Percentiles rank a stretch among this genome's conserved stretches.
These are phyloP conservation scores for Hybos culiciformis DNA, from an alignment of 2,888 invertebrate species.

Conservation along the genomic window DNA sequence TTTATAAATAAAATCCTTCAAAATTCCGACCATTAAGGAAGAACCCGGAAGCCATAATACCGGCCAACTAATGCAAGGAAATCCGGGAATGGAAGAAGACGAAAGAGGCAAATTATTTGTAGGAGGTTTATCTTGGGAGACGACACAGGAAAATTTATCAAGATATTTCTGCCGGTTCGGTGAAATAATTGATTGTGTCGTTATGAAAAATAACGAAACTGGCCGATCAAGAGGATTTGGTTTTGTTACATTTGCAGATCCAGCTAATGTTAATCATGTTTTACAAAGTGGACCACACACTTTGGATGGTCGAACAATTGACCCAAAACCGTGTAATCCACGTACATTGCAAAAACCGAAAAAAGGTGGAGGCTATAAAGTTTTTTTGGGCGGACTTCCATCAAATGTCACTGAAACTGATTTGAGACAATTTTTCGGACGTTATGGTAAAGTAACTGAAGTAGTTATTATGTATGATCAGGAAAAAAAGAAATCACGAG, in stretches of 20 bases:
- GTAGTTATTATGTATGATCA: conserved; percentile 97
- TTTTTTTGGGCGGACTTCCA: conserved; percentile 93
- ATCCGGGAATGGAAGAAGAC: conserved; percentile 33
- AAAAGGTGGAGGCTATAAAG: conserved; percentile 82
- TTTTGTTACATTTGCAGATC: conserved; percentile 92
- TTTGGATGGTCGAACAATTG: conserved; percentile 83
- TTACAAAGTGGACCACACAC: conserved; percentile 86
- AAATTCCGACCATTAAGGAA: conserved; percentile 2
- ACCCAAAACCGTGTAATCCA: conserved; percentile 89
- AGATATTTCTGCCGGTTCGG: conserved; percentile 85
- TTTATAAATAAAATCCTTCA: too few species aligned
- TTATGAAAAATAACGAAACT: conserved; percentile 96
- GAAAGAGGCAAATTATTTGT: conserved; percentile 74
- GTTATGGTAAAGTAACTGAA: conserved; percentile 92
- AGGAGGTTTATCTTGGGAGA: conserved; percentile 88
- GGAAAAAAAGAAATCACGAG: conserved; percentile 92
- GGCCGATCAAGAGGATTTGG: conserved; percentile 93
- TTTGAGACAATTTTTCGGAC: conserved; percentile 77
- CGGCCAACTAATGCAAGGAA: conserved; percentile 3
- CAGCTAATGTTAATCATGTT: conserved; percentile 77
- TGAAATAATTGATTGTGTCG: conserved; percentile 93
- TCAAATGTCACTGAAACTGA: conserved; percentile 92
- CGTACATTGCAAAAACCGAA: conserved; percentile 85
- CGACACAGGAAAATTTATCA: conserved; percentile 68
- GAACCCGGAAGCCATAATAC: too few species aligned